Conservation (phyloP, 2,113 vertebrate genomes). For the Poecile atricapillus region DNA sequence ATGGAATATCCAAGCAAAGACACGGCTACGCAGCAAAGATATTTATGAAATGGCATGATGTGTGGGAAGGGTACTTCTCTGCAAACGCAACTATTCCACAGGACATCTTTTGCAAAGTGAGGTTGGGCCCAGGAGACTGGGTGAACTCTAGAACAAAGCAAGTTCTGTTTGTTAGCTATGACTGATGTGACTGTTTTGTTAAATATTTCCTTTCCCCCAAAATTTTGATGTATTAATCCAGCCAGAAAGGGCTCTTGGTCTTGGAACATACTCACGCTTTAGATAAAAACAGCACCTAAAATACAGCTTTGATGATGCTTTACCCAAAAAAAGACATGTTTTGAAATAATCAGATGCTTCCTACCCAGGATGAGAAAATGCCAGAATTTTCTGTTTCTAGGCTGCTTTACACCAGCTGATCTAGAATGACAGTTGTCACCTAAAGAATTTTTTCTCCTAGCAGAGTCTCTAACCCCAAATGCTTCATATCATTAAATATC, state of each 20-base stretch:
- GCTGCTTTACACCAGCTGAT: neutral
- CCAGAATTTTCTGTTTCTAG: neutral
- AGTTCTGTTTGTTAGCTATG: neutral
- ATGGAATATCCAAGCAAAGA: neutral
- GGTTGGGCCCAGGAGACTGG: neutral
- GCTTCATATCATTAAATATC: neutral
- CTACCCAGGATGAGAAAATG: neutral
- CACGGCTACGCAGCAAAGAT: neutral
- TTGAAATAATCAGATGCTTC: neutral
- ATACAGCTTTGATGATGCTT: neutral
- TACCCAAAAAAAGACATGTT: neutral
- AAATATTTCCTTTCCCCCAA: neutral
- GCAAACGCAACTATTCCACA: neutral
- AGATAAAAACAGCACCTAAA: neutral
- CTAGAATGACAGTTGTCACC: neutral
- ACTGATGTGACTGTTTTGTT: neutral
- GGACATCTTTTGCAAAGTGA: neutral
- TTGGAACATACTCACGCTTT: neutral
- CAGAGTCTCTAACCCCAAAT: neutral
- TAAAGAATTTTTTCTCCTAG: neutral
- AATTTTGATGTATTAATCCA: neutral
- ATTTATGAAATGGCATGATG: neutral
- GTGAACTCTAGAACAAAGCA: neutral
- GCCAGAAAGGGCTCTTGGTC: neutral
- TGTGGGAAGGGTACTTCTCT: neutral